These are phyloP conservation scores for Anguilla japonica DNA, from an alignment of 2,113 vertebrate genomes.

Conservation along the genomic window DNA sequence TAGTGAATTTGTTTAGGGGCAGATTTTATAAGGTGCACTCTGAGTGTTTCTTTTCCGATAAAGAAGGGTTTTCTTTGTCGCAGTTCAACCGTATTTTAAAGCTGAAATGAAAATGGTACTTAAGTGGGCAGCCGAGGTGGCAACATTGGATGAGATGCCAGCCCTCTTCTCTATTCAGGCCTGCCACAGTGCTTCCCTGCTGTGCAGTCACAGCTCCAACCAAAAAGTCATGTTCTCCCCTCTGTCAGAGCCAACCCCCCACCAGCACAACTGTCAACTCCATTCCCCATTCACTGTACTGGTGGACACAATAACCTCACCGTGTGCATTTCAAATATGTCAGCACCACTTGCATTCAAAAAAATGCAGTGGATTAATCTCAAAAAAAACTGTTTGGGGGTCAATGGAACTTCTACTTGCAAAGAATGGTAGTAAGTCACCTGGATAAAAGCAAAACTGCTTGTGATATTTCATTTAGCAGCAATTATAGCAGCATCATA, in stretches of 20 bases:
- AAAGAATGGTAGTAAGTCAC: too few relatives aligned
- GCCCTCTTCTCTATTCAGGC: background rate
- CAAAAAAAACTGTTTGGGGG: background rate
- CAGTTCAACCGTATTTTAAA: too few relatives aligned
- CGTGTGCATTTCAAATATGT: background rate
- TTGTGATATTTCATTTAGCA: background rate
- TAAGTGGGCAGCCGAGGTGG: constrained; percentile 1
- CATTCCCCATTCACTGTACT: background rate
- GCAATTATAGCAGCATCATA: background rate
- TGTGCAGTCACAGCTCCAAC: background rate
- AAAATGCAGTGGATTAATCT: background rate
- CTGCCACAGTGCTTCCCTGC: background rate
- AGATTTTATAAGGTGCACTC: background rate
- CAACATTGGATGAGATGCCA: background rate
- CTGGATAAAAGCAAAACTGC: background rate
- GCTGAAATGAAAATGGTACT: background rate
- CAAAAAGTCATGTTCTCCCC: background rate
- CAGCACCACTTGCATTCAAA: background rate
- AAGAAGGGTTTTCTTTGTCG: constrained; percentile 1
- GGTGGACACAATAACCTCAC: background rate
- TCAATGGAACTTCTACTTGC: background rate
- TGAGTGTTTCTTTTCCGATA: background rate
- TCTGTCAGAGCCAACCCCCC: background rate
- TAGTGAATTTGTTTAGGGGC: background rate
- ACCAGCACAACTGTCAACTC: background rate